Percentiles rank a stretch among this genome's conserved stretches.
phyloP scores from a whole-genome alignment of 2,797 vertebrate genomes.

The Rhinella marina region DNA sequence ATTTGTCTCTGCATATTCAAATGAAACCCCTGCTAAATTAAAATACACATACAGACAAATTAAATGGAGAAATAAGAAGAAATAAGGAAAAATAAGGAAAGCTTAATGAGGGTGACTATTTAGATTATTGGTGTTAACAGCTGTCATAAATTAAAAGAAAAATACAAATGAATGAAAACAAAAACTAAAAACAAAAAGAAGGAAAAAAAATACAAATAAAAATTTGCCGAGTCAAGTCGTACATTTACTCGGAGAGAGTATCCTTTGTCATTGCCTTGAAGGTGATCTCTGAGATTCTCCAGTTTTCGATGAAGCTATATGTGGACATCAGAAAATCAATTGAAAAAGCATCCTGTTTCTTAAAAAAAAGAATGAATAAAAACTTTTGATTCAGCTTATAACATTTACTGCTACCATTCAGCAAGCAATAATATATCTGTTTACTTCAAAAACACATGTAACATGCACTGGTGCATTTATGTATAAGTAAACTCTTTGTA shows the following conservation, averaged over 20 bases:
- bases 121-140: conserved; percentile 70
- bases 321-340: conserved; percentile 79
- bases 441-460: conserved; percentile 60
- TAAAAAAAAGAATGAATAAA: conserved; percentile 63
- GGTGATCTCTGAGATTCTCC: conserved; percentile 79
- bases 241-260: conserved; percentile 79
- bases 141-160: conserved; percentile 66
- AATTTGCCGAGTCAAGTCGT: conserved; percentile 74
- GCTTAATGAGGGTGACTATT: conserved; percentile 70
- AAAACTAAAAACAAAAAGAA: neutral
- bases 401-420: conserved; percentile 75
- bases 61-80: conserved; percentile 58
- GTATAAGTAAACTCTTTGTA: conserved; percentile 1
- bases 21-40: conserved; percentile 72
- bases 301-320: conserved; percentile 79
- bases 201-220: neutral
- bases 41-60: conserved; percentile 60
- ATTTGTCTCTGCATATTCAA: conserved; percentile 60
- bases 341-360: conserved; percentile 76
- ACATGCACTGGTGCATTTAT: conserved; percentile 40
- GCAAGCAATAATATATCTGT: conserved; percentile 68
- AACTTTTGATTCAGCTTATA: conserved; percentile 67
- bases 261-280: conserved; percentile 78
- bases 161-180: conserved; percentile 58
- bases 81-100: neutral